Evolutionary conservation across 2,113 vertebrate species (phyloP).

Genomic region (Martes martes): DNA sequence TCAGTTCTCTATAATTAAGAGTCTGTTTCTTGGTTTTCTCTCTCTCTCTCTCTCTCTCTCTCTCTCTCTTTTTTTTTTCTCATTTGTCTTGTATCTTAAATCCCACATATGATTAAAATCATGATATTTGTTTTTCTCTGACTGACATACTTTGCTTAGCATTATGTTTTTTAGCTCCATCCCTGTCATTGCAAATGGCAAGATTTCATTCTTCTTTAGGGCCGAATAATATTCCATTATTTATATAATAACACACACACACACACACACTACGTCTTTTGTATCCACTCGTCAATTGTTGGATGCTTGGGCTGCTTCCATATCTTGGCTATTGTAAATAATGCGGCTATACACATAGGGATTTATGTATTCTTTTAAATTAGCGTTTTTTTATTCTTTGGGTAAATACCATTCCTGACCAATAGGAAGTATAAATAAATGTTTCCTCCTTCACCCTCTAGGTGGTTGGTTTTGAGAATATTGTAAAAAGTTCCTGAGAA

Average conservation of each 20-base stretch:
- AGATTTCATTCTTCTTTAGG: not conserved
- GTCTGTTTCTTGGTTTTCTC: not conserved
- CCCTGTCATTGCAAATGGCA: not conserved
- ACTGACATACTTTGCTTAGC: not conserved
- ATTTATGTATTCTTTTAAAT: not conserved
- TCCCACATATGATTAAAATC: not conserved
- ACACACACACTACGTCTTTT: not conserved
- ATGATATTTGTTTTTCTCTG: not conserved
- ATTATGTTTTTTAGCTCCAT: not conserved
- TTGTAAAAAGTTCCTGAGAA: not conserved
- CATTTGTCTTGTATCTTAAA: not conserved
- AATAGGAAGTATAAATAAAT: not conserved
- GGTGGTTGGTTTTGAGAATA: not conserved
- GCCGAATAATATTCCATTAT: not conserved
- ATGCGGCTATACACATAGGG: not conserved
- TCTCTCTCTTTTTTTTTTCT: not conserved
- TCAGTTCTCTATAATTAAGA: not conserved
- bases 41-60: not conserved
- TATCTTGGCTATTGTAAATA: not conserved
- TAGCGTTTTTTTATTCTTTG: not conserved
- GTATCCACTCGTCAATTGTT: not conserved
- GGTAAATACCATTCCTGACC: not conserved
- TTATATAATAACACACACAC: not conserved
- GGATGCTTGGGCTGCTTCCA: not conserved
- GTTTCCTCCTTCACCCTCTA: not conserved